These are phyloP conservation scores for Poecile atricapillus DNA, from an alignment of 2,113 vertebrate species.

Conservation along the genomic window DNA sequence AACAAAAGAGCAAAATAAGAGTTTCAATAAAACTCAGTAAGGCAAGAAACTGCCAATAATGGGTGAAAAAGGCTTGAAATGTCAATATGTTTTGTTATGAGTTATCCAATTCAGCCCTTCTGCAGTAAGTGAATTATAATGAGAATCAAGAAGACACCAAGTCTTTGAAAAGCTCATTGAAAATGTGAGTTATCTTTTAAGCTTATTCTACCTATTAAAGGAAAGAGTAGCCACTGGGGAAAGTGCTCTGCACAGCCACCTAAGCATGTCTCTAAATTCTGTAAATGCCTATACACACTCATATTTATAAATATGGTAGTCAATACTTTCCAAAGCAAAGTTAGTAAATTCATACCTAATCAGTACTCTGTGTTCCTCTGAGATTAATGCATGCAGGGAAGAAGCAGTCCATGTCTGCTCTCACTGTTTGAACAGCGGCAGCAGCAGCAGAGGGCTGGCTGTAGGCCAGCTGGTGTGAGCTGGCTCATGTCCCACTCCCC, in stretches of 20 bases:
- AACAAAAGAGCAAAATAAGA: constrained; percentile 68
- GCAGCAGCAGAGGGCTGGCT: neutral
- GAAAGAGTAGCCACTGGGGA: neutral
- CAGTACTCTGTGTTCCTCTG: neutral
- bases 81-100: constrained; percentile 65
- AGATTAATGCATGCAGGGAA: neutral
- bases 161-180: neutral
- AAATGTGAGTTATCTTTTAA: neutral
- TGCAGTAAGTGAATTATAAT: constrained; percentile 47
- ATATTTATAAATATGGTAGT: neutral
- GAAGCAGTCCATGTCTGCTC: neutral
- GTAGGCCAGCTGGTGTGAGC: neutral
- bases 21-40: constrained; percentile 67
- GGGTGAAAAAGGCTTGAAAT: constrained; percentile 63
- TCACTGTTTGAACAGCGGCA: neutral
- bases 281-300: neutral
- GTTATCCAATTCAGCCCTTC: constrained; percentile 35
- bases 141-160: neutral
- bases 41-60: constrained; percentile 63
- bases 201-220: neutral
- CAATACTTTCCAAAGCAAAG: neutral
- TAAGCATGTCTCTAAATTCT: neutral
- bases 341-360: neutral
- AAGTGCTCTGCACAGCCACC: neutral
- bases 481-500: neutral